Evolutionary conservation across 2,888 invertebrate species (phyloP), one percentile per base, ranked within the genome.

Genomic region (Xanthia icteritia): DNA sequence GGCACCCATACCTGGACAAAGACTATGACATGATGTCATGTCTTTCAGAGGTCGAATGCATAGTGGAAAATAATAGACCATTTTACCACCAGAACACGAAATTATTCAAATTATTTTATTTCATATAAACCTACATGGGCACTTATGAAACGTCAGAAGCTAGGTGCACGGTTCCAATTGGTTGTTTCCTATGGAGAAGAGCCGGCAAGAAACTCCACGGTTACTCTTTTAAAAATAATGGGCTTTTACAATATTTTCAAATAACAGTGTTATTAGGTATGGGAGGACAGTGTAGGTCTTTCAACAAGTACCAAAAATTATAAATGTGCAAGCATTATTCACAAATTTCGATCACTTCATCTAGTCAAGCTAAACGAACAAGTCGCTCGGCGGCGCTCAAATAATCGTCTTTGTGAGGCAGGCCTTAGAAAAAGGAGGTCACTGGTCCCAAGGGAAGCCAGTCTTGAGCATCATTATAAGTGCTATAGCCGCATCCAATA

Each of bases 381-480:
- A 42, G 31, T 48, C 11, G n/a, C 48, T 79, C 6, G 45, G 31
- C 17, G 23, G 15, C 20, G 23, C 39, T 66, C 76, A 66, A 82
- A 79, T 66, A 79, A 82, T 66, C 54, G 76, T 45, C 51, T 79
- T 65, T 66, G 60, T 72, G 54, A 36, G 23, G 51, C 42, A 61
- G 77, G 54, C 79, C 45, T 82, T 72, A 73, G n/a, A 54, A 75
- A 66, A 75, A 79, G 54, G 74, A 72, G 81, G 80, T 68, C 67
- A 79, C 36, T 69, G 60, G 80, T 84, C 80, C 72, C 56, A 69
- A 79, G 84, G 68, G 79, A 79, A 56, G 82, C 64, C 45, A 66
- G 74, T 74, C 76, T 79, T 61, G 51, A 77, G 67, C 60, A 39
- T 79, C 76, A 68, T 68, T 67, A 36, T 83, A 39, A 17, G 54